Evolutionary conservation across 2,888 invertebrate species (phyloP).

Genomic region (Latrodectus hesperus): DNA sequence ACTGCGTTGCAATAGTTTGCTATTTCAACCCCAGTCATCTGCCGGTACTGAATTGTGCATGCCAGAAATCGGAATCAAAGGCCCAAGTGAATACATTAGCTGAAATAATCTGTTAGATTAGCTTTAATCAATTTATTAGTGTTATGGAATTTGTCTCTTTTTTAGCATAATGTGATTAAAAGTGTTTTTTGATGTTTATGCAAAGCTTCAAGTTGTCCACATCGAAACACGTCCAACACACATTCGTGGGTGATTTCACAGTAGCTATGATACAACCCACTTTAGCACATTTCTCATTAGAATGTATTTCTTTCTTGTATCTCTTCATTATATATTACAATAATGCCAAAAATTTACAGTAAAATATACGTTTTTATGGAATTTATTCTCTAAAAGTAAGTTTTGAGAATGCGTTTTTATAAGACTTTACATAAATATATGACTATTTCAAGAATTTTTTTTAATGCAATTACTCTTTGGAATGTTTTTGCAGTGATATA

Average conservation of each 20-base stretch:
- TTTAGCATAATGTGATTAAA: constrained; percentile 56
- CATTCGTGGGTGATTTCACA: constrained; percentile 42
- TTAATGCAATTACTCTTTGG: not conserved
- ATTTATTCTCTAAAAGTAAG: constrained; percentile 25
- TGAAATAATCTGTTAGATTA: constrained; percentile 59
- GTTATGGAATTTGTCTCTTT: constrained; percentile 25
- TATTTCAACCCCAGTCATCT: too few species aligned
- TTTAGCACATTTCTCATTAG: constrained; percentile 58
- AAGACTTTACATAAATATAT: constrained; percentile 2
- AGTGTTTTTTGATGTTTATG: constrained; percentile 61
- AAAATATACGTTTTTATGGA: constrained; percentile 19
- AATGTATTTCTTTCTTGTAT: constrained; percentile 6
- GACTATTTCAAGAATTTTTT: not conserved
- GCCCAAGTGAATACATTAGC: constrained; percentile 33
- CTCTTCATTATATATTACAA: constrained; percentile 31
- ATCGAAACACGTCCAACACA: constrained; percentile 68
- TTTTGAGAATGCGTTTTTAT: constrained; percentile 8
- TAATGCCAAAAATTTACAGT: constrained; percentile 50
- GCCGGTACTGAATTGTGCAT: too few species aligned
- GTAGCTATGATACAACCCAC: constrained; percentile 54
- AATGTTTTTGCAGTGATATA: not conserved
- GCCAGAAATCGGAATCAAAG: too few species aligned
- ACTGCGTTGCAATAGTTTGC: too few species aligned
- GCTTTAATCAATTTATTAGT: constrained; percentile 34
- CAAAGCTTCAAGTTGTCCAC: constrained; percentile 66